A percentile compares a stretch with the other conserved stretches of the same genome.
phyloP scores from a whole-genome alignment of 1,140 invertebrate species.

The Elymnias hypermnestra region DNA sequence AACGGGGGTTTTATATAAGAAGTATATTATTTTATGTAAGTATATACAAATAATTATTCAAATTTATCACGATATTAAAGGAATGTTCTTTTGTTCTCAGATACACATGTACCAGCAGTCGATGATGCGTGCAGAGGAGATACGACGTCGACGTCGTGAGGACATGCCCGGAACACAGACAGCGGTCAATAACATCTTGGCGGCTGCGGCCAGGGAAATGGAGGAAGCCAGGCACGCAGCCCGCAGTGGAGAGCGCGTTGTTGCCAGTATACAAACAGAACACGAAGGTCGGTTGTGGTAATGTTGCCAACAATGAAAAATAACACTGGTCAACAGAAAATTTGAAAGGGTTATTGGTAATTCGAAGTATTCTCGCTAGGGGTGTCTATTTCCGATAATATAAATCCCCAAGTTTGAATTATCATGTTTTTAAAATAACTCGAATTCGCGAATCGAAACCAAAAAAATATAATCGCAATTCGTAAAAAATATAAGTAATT shows the following conservation, averaged over 20 bases:
- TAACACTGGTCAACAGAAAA: too few species aligned
- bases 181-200: slow-evolving; percentile 67
- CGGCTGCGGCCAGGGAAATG: slow-evolving; percentile 66
- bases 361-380: too few species aligned
- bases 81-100: slow-evolving; percentile 22
- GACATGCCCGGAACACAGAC: slow-evolving; percentile 58
- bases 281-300: slow-evolving; percentile 22
- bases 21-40: too few species aligned
- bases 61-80: not conserved
- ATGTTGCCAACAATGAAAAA: slow-evolving; percentile 21
- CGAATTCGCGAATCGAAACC: too few species aligned
- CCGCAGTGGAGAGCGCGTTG: slow-evolving; percentile 34
- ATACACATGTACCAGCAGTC: slow-evolving; percentile 75
- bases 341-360: too few species aligned
- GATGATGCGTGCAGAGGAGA: slow-evolving; percentile 64
- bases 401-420: too few species aligned
- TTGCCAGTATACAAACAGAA: slow-evolving; percentile 67
- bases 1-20: too few species aligned
- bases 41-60: too few species aligned
- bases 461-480: too few species aligned
- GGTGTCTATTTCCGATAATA: too few species aligned
- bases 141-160: slow-evolving; percentile 57
- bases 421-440: too few species aligned
- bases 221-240: slow-evolving; percentile 55
- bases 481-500: too few species aligned